phyloP scores from a whole-genome alignment of 1,140 invertebrate genomes.

The Formica selysi region DNA sequence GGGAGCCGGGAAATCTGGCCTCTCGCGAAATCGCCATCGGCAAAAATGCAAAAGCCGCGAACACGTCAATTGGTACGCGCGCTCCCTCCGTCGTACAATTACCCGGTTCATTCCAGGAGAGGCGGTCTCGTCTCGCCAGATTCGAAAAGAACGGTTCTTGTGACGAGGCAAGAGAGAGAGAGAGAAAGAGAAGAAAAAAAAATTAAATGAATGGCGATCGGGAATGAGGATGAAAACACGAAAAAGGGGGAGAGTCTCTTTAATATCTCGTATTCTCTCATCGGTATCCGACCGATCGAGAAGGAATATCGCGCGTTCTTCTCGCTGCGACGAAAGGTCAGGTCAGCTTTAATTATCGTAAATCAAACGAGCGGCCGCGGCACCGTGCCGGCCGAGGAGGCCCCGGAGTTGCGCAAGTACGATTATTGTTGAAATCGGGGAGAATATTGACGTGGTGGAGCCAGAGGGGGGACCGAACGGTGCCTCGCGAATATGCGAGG shows the following conservation, averaged over 20 bases:
- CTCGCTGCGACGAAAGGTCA: slow-evolving; percentile 81
- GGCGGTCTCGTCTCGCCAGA: slow-evolving; percentile 36
- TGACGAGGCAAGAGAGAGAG: not conserved
- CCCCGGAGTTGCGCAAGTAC: slow-evolving; percentile 72
- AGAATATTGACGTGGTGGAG: slow-evolving; percentile 56
- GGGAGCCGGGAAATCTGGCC: slow-evolving; percentile 53
- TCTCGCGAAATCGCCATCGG: slow-evolving; percentile 68
- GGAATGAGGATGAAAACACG: slow-evolving; percentile 9
- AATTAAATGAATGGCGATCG: not conserved
- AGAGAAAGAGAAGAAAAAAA: not conserved
- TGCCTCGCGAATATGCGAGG: slow-evolving; percentile 3
- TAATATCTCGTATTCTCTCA: slow-evolving; percentile 71
- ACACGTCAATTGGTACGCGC: slow-evolving; percentile 53
- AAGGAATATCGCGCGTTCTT: slow-evolving; percentile 59
- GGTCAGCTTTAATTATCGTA: slow-evolving; percentile 85
- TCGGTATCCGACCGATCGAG: slow-evolving; percentile 56
- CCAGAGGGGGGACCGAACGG: not conserved
- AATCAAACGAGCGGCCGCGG: slow-evolving; percentile 81
- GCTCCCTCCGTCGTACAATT: slow-evolving; percentile 72
- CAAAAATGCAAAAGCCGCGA: slow-evolving; percentile 75
- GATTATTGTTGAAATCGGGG: slow-evolving; percentile 77
- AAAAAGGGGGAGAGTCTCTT: slow-evolving; percentile 57
- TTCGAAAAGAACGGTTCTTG: slow-evolving; percentile 28
- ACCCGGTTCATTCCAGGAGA: slow-evolving; percentile 73
- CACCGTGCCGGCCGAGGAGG: slow-evolving; percentile 67